phyloP scores from a whole-genome alignment of 2,888 invertebrate genomes.

The Crepidodera aurea region DNA sequence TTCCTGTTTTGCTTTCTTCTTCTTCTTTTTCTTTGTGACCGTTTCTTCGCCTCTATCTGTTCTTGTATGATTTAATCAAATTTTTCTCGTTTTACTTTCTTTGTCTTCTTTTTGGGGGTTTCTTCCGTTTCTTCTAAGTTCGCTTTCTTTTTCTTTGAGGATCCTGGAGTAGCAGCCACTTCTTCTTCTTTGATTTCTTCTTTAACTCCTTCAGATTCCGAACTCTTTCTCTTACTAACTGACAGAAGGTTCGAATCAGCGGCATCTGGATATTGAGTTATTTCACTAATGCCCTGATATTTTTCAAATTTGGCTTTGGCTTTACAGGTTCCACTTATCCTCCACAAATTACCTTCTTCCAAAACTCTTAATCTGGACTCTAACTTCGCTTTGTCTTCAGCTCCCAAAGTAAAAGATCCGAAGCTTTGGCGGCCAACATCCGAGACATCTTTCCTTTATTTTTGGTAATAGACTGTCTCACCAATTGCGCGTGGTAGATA shows the following conservation, averaged over 20 bases:
- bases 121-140: slow-evolving; percentile 39
- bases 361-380: slow-evolving; percentile 81
- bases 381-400: slow-evolving; percentile 88
- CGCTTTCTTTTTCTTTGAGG: slow-evolving; percentile 32
- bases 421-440: slow-evolving; percentile 96
- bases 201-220: slow-evolving; percentile 59
- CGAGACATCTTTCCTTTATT: slow-evolving; percentile 95
- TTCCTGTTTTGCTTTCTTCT: slow-evolving; percentile 48
- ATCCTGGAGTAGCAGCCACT: slow-evolving; percentile 8
- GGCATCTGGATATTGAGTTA: slow-evolving; percentile 76
- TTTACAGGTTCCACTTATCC: slow-evolving; percentile 89
- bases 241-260: slow-evolving; percentile 86
- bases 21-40: slow-evolving; percentile 49
- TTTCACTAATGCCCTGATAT: slow-evolving; percentile 88
- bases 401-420: slow-evolving; percentile 84
- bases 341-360: slow-evolving; percentile 84
- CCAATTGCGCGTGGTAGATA: slow-evolving; percentile 94
- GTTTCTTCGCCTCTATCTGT: slow-evolving; percentile 46
- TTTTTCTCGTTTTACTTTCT: slow-evolving; percentile 47
- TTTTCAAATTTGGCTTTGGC: slow-evolving; percentile 91
- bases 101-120: slow-evolving; percentile 52
- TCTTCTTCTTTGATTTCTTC: slow-evolving; percentile 47
- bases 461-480: slow-evolving; percentile 88
- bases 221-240: slow-evolving; percentile 68
- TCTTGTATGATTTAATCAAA: slow-evolving; percentile 51